Base-by-base conservation (phyloP, 2,797 vertebrate species). In the Phataginus tetradactyla region DNA sequence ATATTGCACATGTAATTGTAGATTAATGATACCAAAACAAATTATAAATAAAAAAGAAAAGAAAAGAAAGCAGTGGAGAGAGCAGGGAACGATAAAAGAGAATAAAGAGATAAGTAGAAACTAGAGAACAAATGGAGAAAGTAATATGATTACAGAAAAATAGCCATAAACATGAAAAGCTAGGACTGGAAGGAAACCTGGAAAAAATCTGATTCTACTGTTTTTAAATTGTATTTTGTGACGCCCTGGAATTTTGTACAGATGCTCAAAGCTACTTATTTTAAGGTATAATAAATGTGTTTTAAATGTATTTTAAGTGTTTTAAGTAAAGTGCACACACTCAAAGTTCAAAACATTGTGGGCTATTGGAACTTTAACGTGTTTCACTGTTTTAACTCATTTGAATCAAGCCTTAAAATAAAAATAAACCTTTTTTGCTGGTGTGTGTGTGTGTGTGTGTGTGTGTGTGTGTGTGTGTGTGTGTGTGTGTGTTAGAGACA, bases 181-280 rank as follows among this genome's bases (percentile, higher is more conserved):
- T n/a, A 72, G 69, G 23, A 80, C 63, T 77, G 42, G 45, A 57
- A 68, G 49, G 20, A 88, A 92, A 89, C 18, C 42, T 75, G 39
- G 53, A 86, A 78, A 89, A 92, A 37, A 75, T 29, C 57, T 74
- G 27, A 84, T 13, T 17, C 25, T 29, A 39, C 13, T 34, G 42
- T 63, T 68, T 94, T 75, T 32, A 42, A 95, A 74, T 78, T 74
- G 51, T 75, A 49, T 71, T 94, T 86, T 88, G 32, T 72, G 29
- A 93, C 86, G 29, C 63, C 63, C 45, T 86, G 8, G 57, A 88
- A 81, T 88, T 87, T 51, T 49, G 10, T 37, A 64, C 11, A 87
- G 77, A 74, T 75, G 59, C 20, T 78, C 37, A 90, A 78, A 64
- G 63, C 57, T 68, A 34, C 15, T 42, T 34, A 51, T 81, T 84